Evolutionary conservation across 2,113 vertebrate genomes (phyloP).

Genomic region (Sardina pilchardus): DNA sequence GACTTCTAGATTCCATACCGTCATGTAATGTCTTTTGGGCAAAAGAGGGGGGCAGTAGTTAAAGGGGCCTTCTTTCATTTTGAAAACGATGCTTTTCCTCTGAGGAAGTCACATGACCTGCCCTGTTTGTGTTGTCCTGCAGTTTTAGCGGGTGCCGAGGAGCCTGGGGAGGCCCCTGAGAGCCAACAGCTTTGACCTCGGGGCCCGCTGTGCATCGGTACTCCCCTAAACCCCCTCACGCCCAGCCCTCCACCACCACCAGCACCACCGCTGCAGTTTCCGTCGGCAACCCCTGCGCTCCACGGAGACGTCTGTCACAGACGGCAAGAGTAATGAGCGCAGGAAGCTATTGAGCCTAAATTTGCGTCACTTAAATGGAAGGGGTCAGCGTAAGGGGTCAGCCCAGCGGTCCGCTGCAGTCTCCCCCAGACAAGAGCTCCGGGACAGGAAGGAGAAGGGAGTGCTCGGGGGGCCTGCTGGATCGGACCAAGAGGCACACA

Average conservation of each 20-base stretch:
- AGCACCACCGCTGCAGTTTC: constrained; percentile 1
- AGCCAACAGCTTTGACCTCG: constrained; percentile 8
- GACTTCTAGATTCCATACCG: background rate
- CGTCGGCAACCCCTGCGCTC: background rate
- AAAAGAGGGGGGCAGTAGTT: background rate
- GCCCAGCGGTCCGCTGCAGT: constrained; percentile 28
- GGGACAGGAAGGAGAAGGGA: constrained; percentile 2
- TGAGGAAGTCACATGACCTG: constrained; percentile 28
- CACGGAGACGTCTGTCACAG: background rate
- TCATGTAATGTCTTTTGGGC: constrained; percentile 4
- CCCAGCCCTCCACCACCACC: background rate
- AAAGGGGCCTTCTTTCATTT: constrained; percentile 7
- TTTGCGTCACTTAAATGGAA: constrained; percentile 33
- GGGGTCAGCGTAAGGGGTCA: constrained; percentile 36
- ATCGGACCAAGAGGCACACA: background rate
- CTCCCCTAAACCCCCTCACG: background rate
- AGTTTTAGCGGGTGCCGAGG: constrained; percentile 27
- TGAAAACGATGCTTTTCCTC: constrained; percentile 18
- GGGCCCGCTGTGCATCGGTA: background rate
- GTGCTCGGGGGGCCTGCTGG: background rate
- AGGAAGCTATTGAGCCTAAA: constrained; percentile 30
- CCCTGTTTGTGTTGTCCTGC: constrained; percentile 42
- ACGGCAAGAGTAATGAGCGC: constrained; percentile 27
- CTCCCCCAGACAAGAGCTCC: constrained; percentile 15
- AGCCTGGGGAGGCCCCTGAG: background rate